Base-by-base conservation (phyloP, 2,797 vertebrate genomes). In the Scolopax rusticola region DNA sequence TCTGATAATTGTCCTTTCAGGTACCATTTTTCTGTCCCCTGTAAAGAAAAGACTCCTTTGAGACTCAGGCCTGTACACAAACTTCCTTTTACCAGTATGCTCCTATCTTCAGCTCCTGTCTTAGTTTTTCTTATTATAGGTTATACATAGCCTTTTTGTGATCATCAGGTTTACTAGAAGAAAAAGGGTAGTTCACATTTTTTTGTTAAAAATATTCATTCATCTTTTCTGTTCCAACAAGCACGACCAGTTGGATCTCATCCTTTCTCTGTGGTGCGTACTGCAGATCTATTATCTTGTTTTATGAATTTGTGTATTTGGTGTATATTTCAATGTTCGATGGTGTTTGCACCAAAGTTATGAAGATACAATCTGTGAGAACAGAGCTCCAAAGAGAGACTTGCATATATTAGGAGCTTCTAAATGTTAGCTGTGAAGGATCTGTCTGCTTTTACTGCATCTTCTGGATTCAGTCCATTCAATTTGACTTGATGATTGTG, bases 291-390 rank as follows among this genome's bases (percentile, higher is more conserved):
- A 17, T 38, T 27, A 11, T 43, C 13, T 32, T 63, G 50, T 41
- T 14, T 11, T 36, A 16, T 54, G 1, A 70, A 36, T 45, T 69
- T 3, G 17, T 21, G 23, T n/a, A 30, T n/a, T 47, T 2, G 14
- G 6, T 43, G 11, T n/a, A 0, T 64, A 32, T 40, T 25, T 59
- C 43, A 43, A 1, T 63, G 20, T 12, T 54, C 1, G 0, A 8
- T 45, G 28, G 8, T 33, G 12, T 51, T 78, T 78, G 24, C 27
- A 60, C 3, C 17, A 8, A 64, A 74, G 21, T 61, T 78, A 53
- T 36, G 36, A 36, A 36, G 12, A 8, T 64, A 27, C 6, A 17
- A 60, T 36, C 40, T 87, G 4, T 40, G 60, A 1, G 3, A 56
- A 28, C 16, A 61, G 40, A 53, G 25, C 28, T 30, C 14, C 21